phyloP scores from a whole-genome alignment of 2,888 invertebrate species.

The Pyralis farinalis region DNA sequence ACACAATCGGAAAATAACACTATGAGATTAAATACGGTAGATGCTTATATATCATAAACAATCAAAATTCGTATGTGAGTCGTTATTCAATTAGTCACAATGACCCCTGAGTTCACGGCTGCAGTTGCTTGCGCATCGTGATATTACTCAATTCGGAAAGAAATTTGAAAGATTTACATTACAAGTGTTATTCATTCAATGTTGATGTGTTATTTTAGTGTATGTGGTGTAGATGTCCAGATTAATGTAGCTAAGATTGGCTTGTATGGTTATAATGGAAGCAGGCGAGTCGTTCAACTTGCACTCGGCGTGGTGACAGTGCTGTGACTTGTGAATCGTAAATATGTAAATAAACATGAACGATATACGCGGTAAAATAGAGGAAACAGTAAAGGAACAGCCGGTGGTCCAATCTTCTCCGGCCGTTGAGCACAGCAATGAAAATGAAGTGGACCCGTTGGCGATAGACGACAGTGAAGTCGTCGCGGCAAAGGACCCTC shows the following conservation, averaged over 20 bases:
- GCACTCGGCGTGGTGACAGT: conserved; percentile 62
- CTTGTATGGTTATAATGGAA: conserved; percentile 47
- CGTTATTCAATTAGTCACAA: conserved; percentile 42
- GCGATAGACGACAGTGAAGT: conserved; percentile 52
- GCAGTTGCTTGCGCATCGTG: conserved; percentile 57
- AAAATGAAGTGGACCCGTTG: conserved; percentile 66
- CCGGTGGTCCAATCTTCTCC: conserved; percentile 45
- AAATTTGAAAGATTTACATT: conserved; percentile 49
- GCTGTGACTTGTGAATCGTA: conserved; percentile 65
- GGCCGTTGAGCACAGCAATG: conserved; percentile 38
- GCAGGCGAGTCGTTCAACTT: conserved; percentile 64
- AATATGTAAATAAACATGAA: conserved; percentile 81
- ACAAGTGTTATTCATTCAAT: conserved; percentile 30
- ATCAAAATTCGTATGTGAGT: conserved; percentile 19
- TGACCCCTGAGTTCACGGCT: conserved; percentile 67
- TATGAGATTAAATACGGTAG: conserved; percentile 19
- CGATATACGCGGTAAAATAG: conserved; percentile 73
- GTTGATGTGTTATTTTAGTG: conserved; percentile 21
- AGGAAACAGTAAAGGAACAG: conserved; percentile 65
- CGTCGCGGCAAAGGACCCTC: conserved; percentile 34
- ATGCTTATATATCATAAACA: conserved; percentile 23
- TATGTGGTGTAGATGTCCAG: conserved; percentile 15
- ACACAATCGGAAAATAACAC: conserved; percentile 29
- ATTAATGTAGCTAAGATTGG: conserved; percentile 22
- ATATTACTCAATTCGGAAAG: conserved; percentile 61